Percentiles rank a stretch among this genome's conserved stretches.
Evolutionary conservation across 2,888 invertebrate genomes (phyloP).

Genomic region (Zygothrica quintamaculata): DNA sequence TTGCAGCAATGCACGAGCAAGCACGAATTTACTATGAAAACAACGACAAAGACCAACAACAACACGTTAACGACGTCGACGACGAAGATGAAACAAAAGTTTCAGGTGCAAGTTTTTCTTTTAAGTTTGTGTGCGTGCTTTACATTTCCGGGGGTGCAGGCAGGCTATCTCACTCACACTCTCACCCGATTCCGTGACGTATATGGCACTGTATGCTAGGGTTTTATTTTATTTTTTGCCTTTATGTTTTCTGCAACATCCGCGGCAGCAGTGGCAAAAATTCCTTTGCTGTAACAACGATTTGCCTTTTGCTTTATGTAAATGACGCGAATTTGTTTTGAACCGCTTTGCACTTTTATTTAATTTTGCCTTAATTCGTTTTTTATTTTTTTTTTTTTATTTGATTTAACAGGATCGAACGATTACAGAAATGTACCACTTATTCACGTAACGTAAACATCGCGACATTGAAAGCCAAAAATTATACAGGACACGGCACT

Average conservation of each 20-base stretch:
- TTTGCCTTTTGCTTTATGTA: constrained; percentile 51
- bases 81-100: constrained; percentile 56
- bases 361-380: too few relatives aligned
- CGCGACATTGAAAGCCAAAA: constrained; percentile 5
- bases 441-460: constrained; percentile 7
- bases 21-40: constrained; percentile 32
- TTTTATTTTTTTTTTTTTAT: constrained; percentile 14
- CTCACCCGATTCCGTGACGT: constrained; percentile 64
- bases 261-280: constrained; percentile 54
- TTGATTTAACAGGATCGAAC: constrained; percentile 8
- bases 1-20: constrained; percentile 50
- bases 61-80: constrained; percentile 15
- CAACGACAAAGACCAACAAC: constrained; percentile 21
- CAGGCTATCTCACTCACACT: constrained; percentile 60
- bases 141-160: constrained; percentile 81
- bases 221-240: constrained; percentile 34
- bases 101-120: constrained; percentile 78
- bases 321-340: constrained; percentile 40
- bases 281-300: constrained; percentile 55
- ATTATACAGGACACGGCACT: constrained; percentile 22
- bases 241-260: constrained; percentile 53
- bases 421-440: background rate
- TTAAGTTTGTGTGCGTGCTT: constrained; percentile 41
- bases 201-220: constrained; percentile 56
- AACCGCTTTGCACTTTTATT: constrained; percentile 27